phyloP scores from a whole-genome alignment of 2,888 invertebrate genomes.

The Caenorhabditis uteleia region DNA sequence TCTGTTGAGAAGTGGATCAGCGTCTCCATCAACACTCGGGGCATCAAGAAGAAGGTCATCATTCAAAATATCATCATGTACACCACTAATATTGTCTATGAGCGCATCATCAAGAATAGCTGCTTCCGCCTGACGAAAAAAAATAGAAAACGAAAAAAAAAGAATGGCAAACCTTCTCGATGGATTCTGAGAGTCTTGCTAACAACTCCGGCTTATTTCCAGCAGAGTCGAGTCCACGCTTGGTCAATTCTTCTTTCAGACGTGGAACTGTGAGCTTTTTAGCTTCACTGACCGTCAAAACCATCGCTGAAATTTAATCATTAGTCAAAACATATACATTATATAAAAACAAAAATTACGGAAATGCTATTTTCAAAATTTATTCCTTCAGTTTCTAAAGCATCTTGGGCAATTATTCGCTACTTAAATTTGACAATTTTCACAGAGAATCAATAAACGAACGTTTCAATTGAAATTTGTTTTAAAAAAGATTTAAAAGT shows the following conservation, averaged over 20 bases:
- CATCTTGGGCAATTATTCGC: too few relatives aligned
- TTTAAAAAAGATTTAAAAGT: too few relatives aligned
- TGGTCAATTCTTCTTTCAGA: conserved; percentile 50
- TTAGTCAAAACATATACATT: neutral
- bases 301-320: too few relatives aligned
- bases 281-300: conserved; percentile 22
- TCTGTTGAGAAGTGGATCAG: conserved; percentile 7
- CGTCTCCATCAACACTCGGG: conserved; percentile 24
- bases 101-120: neutral
- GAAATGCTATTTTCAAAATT: too few relatives aligned
- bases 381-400: too few relatives aligned
- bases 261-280: conserved; percentile 45
- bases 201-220: conserved; percentile 55
- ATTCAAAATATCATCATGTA: conserved; percentile 29
- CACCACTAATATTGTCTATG: neutral
- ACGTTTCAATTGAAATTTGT: too few relatives aligned
- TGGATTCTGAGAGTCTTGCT: conserved; percentile 42
- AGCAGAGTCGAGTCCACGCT: conserved; percentile 38
- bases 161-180: conserved; percentile 26
- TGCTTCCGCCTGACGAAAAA: too few relatives aligned
- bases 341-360: neutral
- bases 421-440: too few relatives aligned
- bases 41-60: conserved; percentile 34
- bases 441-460: too few relatives aligned
- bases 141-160: neutral